Evolutionary conservation across 2,113 vertebrate genomes (phyloP).

Genomic region (Junco hyemalis): DNA sequence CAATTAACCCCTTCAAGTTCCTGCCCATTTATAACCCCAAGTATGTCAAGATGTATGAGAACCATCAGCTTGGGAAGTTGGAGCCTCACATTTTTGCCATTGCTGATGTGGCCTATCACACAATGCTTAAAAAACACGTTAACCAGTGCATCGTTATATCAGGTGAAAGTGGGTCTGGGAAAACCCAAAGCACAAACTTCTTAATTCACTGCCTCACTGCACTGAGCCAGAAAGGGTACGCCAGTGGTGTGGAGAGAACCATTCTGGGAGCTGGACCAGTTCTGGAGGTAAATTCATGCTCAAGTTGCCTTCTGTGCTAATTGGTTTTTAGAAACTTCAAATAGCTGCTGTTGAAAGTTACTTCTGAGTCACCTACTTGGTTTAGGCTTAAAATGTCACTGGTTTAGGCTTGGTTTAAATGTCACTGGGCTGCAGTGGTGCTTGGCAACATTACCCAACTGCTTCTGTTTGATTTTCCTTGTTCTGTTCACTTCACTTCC

Average conservation of each 20-base stretch:
- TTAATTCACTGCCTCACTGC: conserved; percentile 94
- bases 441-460: not conserved
- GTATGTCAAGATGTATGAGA: conserved; percentile 93
- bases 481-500: not conserved
- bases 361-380: not conserved
- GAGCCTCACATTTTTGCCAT: conserved; percentile 94
- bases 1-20: conserved; percentile 94
- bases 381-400: not conserved
- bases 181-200: conserved; percentile 95
- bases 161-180: conserved; percentile 92
- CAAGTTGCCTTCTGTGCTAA: not conserved
- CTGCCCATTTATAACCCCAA: conserved; percentile 95
- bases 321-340: not conserved
- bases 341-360: not conserved
- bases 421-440: not conserved
- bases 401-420: not conserved
- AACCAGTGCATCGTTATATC: conserved; percentile 95
- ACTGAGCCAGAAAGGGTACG: conserved; percentile 90
- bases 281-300: conserved; percentile 84
- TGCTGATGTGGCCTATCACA: conserved; percentile 85
- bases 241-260: conserved; percentile 87
- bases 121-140: conserved; percentile 84
- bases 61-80: conserved; percentile 87
- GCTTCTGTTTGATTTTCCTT: conserved; percentile 19
- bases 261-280: conserved; percentile 92